Conservation (phyloP, 1,140 invertebrate genomes). For the Drosophila willistoni region DNA sequence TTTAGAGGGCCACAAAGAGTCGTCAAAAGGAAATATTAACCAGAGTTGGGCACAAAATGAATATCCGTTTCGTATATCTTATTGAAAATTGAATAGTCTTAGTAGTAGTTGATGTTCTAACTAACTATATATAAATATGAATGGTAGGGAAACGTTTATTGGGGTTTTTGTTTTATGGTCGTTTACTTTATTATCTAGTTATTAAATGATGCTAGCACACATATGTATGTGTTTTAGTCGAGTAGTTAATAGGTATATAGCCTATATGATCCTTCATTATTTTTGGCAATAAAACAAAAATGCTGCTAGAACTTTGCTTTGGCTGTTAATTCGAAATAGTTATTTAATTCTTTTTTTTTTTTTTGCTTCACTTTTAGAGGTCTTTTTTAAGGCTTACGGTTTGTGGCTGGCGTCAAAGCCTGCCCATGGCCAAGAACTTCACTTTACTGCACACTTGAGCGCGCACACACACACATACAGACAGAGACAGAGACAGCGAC, state of each 20-base stretch:
- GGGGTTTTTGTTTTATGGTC: not conserved
- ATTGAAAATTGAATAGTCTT: too few species aligned
- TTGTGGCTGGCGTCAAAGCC: slow-evolving; percentile 38
- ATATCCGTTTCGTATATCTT: too few species aligned
- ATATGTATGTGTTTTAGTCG: not conserved
- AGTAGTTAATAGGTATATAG: not conserved
- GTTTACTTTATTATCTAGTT: not conserved
- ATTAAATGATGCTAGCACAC: not conserved
- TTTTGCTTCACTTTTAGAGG: slow-evolving; percentile 34
- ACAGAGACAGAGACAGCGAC: slow-evolving; percentile 17
- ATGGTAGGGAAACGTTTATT: not conserved
- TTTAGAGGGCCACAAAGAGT: not conserved
- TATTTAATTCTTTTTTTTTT: too few species aligned
- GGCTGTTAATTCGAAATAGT: too few species aligned
- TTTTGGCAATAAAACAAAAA: too few species aligned
- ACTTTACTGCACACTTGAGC: slow-evolving; percentile 59
- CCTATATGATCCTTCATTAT: too few species aligned
- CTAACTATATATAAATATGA: too few species aligned
- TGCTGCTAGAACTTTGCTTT: too few species aligned
- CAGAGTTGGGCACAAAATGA: too few species aligned
- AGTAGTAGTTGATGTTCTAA: too few species aligned
- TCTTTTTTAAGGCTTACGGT: slow-evolving; percentile 30
- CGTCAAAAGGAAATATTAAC: slow-evolving; percentile 42
- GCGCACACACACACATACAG: slow-evolving; percentile 54
- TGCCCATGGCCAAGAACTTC: slow-evolving; percentile 78